Evolutionary conservation across 2,113 vertebrate genomes (phyloP).

Genomic region (Lagenorhynchus albirostris): DNA sequence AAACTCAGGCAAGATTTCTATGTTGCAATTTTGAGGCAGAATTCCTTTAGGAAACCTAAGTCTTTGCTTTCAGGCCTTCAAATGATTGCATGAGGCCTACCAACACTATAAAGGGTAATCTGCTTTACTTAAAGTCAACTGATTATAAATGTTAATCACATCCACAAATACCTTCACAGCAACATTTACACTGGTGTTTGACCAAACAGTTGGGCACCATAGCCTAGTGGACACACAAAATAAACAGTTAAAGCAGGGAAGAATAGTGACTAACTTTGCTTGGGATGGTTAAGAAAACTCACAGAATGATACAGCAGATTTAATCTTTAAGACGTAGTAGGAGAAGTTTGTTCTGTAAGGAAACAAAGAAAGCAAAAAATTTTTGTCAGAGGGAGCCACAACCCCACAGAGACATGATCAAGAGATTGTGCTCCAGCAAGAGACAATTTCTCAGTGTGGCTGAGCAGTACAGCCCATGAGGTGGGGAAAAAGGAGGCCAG

Average conservation of each 20-base stretch:
- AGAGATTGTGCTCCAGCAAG: fast-evolving
- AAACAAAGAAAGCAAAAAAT: background rate
- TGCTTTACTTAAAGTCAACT: background rate
- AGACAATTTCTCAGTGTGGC: background rate
- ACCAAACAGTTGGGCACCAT: background rate
- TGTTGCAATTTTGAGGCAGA: background rate
- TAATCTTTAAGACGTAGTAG: background rate
- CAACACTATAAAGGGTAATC: background rate
- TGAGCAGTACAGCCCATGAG: fast-evolving
- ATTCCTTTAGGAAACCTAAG: background rate
- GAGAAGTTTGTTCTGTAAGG: background rate
- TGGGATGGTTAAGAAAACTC: background rate
- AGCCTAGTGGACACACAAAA: background rate
- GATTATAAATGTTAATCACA: background rate
- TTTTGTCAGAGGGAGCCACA: background rate
- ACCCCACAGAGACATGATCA: background rate
- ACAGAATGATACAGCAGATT: background rate
- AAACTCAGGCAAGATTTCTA: background rate
- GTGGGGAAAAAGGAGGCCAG: fast-evolving
- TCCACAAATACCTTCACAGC: background rate
- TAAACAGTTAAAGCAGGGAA: no score
- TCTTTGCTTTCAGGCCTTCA: background rate
- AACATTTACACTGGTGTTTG: background rate
- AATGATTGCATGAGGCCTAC: background rate
- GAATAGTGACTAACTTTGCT: background rate